A percentile compares a stretch with the other conserved stretches of the same genome.
Evolutionary conservation across 2,888 invertebrate species (phyloP).

Genomic region (Heteromyza rotundicornis): DNA sequence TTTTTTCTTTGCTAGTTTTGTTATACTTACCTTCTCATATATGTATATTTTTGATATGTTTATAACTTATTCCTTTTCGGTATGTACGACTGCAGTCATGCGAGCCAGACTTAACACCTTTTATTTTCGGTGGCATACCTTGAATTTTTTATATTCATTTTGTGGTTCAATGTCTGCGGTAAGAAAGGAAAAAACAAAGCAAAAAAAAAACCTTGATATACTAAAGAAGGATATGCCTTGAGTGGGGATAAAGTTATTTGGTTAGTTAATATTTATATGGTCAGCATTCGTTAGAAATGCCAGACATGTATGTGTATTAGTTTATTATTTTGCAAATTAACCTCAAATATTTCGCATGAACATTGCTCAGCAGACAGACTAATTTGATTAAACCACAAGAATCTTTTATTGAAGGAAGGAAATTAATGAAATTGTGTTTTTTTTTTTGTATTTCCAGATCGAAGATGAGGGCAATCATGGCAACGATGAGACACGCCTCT

Average conservation of each 20-base stretch:
- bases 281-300: background rate
- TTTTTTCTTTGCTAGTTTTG: constrained; percentile 41
- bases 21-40: too few species aligned
- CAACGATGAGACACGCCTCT: constrained; percentile 96
- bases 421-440: background rate
- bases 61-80: constrained; percentile 6
- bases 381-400: background rate
- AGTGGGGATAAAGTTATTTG: too few species aligned
- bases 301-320: background rate
- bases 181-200: too few species aligned
- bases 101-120: constrained; percentile 24
- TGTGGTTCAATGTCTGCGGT: constrained; percentile 6
- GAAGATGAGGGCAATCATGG: constrained; percentile 98
- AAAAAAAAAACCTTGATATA: too few species aligned
- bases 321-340: background rate
- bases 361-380: background rate
- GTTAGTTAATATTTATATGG: too few species aligned
- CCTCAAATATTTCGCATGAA: too few species aligned
- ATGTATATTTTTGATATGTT: constrained; percentile 4
- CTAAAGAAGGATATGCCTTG: too few species aligned
- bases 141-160: constrained; percentile 20
- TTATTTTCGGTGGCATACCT: constrained; percentile 13
- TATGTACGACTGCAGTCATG: background rate
- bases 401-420: constrained; percentile 5
- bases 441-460: too few species aligned